phyloP scores from a whole-genome alignment of 2,113 vertebrate genomes.

The Crypturellus undulatus region DNA sequence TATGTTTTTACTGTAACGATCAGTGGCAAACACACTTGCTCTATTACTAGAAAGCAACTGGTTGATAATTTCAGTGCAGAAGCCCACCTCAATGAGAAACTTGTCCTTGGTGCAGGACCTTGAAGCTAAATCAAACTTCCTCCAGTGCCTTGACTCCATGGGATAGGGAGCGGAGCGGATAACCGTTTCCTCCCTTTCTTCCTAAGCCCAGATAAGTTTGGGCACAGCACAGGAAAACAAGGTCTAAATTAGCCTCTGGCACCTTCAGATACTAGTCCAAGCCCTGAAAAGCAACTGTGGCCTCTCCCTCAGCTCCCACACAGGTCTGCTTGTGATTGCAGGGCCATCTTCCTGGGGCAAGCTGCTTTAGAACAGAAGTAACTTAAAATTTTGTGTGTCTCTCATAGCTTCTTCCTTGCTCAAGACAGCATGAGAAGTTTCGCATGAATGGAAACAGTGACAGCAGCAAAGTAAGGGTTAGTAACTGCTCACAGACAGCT shows the following conservation, averaged over 20 bases:
- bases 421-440: neutral
- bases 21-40: rapidly evolving
- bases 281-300: too few species aligned
- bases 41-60: neutral
- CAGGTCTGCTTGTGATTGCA: rapidly evolving
- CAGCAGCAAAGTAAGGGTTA: neutral
- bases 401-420: neutral
- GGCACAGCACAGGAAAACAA: neutral
- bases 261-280: too few species aligned
- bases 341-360: neutral
- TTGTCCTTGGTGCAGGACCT: neutral
- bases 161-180: rapidly evolving
- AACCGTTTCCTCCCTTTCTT: rapidly evolving
- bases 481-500: neutral
- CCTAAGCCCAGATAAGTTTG: rapidly evolving
- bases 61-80: neutral
- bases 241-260: rapidly evolving
- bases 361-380: neutral
- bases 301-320: rapidly evolving
- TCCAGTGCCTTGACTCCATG: rapidly evolving
- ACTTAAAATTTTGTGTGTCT: too few species aligned
- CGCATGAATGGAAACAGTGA: neutral
- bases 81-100: neutral
- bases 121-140: neutral
- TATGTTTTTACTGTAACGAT: rapidly evolving